Conservation (phyloP, 2,797 vertebrate species). For the Rhinophrynus dorsalis region DNA sequence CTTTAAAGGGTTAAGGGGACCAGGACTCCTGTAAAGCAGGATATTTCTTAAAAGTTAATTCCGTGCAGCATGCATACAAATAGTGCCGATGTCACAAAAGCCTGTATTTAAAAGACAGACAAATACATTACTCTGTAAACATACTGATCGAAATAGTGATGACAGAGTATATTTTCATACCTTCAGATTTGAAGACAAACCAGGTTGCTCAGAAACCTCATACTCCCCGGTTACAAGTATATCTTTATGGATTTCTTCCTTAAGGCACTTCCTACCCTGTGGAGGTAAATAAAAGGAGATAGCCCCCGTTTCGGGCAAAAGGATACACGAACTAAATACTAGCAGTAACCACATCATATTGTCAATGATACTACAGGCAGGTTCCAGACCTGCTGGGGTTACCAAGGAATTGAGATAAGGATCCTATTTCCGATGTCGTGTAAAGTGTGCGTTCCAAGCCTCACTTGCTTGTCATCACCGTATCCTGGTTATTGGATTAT, state of each 20-base stretch:
- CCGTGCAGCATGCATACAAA: too few species aligned
- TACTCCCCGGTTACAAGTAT: conserved; percentile 55
- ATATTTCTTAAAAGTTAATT: too few species aligned
- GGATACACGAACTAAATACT: conserved; percentile 24
- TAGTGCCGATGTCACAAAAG: too few species aligned
- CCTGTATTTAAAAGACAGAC: too few species aligned
- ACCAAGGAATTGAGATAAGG: not conserved
- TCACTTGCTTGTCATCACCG: not conserved
- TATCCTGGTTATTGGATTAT: not conserved
- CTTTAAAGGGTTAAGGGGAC: too few species aligned
- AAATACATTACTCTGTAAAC: too few species aligned
- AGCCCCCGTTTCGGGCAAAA: not conserved
- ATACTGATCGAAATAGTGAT: too few species aligned
- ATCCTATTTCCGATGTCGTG: conserved; percentile 27
- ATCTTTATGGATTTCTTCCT: conserved; percentile 54
- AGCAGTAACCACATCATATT: not conserved
- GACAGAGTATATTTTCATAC: conserved; percentile 26
- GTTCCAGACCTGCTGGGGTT: not conserved
- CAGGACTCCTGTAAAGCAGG: too few species aligned
- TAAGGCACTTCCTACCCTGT: conserved; percentile 47
- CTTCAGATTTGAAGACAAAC: conserved; percentile 40
- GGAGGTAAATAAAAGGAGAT: conserved; percentile 46
- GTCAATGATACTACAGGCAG: not conserved
- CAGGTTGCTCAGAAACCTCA: conserved; percentile 47
- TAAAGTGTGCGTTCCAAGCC: conserved; percentile 5